Base-by-base conservation (phyloP, 2,113 vertebrate species). In the Athene cunicularia region DNA sequence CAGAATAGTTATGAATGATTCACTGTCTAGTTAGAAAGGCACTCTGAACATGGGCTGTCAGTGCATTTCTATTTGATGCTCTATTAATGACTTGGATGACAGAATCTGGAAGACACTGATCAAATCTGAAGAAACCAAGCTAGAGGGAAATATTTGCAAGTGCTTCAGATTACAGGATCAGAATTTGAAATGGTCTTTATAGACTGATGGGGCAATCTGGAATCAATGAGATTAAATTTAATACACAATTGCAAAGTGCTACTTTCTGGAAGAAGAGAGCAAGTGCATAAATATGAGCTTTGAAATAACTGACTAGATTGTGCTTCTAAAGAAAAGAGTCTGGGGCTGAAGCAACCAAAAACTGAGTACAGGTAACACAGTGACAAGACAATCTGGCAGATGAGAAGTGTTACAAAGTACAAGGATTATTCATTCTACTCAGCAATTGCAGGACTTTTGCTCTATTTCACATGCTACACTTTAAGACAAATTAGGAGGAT, bases 321-420 rank as follows among this genome's bases (percentile, higher is more conserved):
- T 75, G 28, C 49, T 85, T 58, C 32, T 37, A 55, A 64, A 72
- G 59, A 80, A 81, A 92, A 79, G n/a, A 79, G 22, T 28, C 39
- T 60, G 20, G 5, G 14, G 17, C 21, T 93, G 20, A 22, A 66
- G 24, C 1, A 2, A 62, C 13, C 14, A 47, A 68, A 85, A 82
- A 2, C 11, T 60, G 14, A 58, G 2, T n/a, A 33, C 0, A 1
- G 4, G 12, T 70, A 70, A 70, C 27, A 50, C n/a, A 83, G 14
- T 53, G 41, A 88, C 6, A 71, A 79, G 32, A 76, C 14, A 84
- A 70, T 14, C 22, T 59, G 21, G n/a, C 14, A 86, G 32, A 35
- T 73, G 56, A 50, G 16, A 77, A 14, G 8, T 49, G 27, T 45
- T 79, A 27, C 11, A 41, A 74, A 49, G n/a, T 92, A 47, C 3